phyloP scores from a whole-genome alignment of 2,888 invertebrate species.

The Calephelis perditalis region DNA sequence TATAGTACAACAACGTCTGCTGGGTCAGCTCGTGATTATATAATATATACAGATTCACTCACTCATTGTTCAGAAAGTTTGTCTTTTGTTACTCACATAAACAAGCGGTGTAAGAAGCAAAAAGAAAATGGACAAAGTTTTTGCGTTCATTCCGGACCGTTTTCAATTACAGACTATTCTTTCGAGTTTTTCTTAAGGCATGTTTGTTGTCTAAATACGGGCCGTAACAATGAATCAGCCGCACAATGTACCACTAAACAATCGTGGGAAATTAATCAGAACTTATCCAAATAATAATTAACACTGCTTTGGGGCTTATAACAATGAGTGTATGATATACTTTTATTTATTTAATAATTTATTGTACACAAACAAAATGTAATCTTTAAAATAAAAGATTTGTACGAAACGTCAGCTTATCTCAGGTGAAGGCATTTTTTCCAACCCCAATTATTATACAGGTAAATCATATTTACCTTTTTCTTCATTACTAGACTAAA shows the following conservation, averaged over 20 bases:
- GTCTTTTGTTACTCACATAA: conserved; percentile 36
- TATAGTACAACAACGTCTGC: no score
- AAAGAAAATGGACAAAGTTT: conserved; percentile 34
- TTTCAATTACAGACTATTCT: conserved; percentile 29
- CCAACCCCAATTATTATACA: no score
- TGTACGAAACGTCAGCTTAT: no score
- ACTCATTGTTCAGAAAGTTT: conserved; percentile 16
- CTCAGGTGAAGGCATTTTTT: no score
- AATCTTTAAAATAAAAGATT: no score
- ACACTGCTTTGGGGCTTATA: no score
- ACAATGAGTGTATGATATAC: no score
- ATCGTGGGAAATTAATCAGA: not conserved
- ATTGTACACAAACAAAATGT: no score
- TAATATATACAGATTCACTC: not conserved
- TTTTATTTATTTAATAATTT: no score
- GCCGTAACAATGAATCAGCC: conserved; percentile 25
- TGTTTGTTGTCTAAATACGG: conserved; percentile 29
- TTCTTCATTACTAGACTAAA: no score
- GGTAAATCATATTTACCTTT: no score
- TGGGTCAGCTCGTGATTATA: not conserved
- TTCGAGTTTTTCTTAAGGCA: conserved; percentile 25
- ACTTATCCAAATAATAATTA: not conserved
- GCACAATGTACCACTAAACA: conserved; percentile 1
- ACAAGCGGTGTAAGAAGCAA: conserved; percentile 36
- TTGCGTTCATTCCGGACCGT: conserved; percentile 40